Base-by-base conservation (phyloP, 2,797 vertebrate species). In the Betta splendens region DNA sequence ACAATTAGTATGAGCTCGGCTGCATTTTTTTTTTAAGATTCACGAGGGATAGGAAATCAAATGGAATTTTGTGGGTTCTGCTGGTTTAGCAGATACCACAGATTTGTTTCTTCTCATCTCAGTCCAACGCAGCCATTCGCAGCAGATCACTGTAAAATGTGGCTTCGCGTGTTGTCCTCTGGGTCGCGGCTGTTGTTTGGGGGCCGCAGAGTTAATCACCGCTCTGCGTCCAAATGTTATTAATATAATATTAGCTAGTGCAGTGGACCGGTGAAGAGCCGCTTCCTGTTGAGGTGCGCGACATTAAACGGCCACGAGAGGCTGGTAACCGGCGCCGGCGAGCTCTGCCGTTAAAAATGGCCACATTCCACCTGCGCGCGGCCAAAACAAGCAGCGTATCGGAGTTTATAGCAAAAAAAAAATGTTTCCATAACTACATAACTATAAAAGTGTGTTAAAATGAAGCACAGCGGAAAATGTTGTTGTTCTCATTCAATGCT, bases 81-180 rank as follows among this genome's bases (percentile, higher is more conserved):
- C 93, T 94, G 93, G 94, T 95, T 94, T 93, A 93, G 91, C 89
- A 91, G 69, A 33, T 83, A 78, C 81, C 93, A 86, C 89, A 92
- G 93, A 94, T 94, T 94, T 92, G 91, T 92, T 91, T 92, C 88
- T 77, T 91, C 85, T 92, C 90, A 91, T 92, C 91, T 90, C 92
- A 93, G 89, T 92, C 89, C 89, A 92, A 92, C 91, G 68, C 10
- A 17, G 63, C 69, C 75, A 92, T 93, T 93, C 93, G 91, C 87
- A 89, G 84, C 81, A 90, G 92, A 96, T 95, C 93, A 93, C 93
- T 95, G 93, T 91, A 94, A 95, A 95, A 75, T 92, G 87, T 92
- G 60, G 69, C 64, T 70, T 52, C 55, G 47, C 17, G 55, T 40
- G 43, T 58, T 68, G 67, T 65, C 57, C 62, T 66, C 67, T 72